Base-by-base conservation (phyloP, 2,888 invertebrate genomes). In the Liopterus haemorrhoidalis region DNA sequence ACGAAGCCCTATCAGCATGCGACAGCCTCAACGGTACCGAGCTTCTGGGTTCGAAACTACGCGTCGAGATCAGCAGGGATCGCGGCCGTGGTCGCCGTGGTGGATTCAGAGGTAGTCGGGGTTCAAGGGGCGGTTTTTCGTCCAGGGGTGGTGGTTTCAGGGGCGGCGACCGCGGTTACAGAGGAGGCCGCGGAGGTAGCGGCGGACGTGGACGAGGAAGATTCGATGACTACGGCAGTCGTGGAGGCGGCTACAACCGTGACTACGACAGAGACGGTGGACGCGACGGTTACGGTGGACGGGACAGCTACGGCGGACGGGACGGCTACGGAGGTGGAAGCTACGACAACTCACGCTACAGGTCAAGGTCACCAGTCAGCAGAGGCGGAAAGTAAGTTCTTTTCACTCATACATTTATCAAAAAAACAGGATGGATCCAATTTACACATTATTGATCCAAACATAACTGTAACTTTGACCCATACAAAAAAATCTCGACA, bases 1-100 rank as follows among this genome's bases (percentile, higher is more conserved):
- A 84, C 64, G 91, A 92, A 71, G 92, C 92, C 25, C 88, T 90
- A 66, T 82, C 85, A 62, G 92, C 92, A 51, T 89, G 90, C 71
- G 85, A 82, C 68, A 84, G 82, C 62, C 78, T 92, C 72, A 91
- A 92, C 62, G 91, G 91, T 52, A 81, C 85, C 54, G 88, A 89
- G 68, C 79, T 91, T 64, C 74, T 89, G 72, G 91, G 91, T 58
- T 84, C 86, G 58, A 89, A 89, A 61, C 72, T 92, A 54, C 78
- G 90, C 61, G 91, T 92, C 49, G 91, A 92, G 71, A 82, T 91
- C 59, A 89, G 89, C 46, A 79, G 88, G 55, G 86, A 86, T 57
- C 78, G 85, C 53, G 81, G 85, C 52, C 78, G 86, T 33, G 80
- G 81, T 44, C 73, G 79, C 49, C 76, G 81, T 49, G 76, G 81